phyloP scores from a whole-genome alignment of 1,140 invertebrate genomes.

The Drosophila orosa region DNA sequence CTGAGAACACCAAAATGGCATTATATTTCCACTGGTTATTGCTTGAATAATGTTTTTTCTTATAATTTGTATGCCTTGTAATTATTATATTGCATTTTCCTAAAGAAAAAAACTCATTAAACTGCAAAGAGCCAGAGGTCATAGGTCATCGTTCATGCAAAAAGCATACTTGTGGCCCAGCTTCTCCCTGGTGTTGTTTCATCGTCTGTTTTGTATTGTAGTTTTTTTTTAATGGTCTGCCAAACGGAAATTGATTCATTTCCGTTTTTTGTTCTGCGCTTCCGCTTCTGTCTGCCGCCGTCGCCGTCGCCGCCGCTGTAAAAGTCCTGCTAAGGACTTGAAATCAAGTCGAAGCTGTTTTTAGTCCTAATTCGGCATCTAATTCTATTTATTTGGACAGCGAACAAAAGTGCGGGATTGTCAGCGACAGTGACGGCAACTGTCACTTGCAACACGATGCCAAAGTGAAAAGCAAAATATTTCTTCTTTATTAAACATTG shows the following conservation, averaged over 20 bases:
- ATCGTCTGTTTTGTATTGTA: slow-evolving; percentile 52
- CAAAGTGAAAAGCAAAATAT: slow-evolving; percentile 71
- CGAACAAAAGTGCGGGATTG: slow-evolving; percentile 54
- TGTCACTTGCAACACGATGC: slow-evolving; percentile 72
- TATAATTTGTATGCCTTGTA: neutral
- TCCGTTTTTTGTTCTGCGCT: slow-evolving; percentile 71
- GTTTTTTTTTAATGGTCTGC: slow-evolving; percentile 73
- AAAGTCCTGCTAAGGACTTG: slow-evolving; percentile 32
- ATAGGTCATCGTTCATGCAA: slow-evolving; percentile 29
- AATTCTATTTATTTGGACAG: slow-evolving; percentile 49
- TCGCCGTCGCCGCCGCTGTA: slow-evolving; percentile 18
- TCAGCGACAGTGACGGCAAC: slow-evolving; percentile 28
- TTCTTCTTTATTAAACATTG: slow-evolving; percentile 77
- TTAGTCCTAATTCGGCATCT: slow-evolving; percentile 54
- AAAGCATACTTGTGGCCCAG: slow-evolving; percentile 15
- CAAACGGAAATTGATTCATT: slow-evolving; percentile 79
- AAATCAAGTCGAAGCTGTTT: slow-evolving; percentile 65
- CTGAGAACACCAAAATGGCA: neutral
- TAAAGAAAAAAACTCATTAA: slow-evolving; percentile 20
- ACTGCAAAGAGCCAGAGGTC: slow-evolving; percentile 1
- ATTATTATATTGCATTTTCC: neutral
- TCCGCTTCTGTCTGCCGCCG: slow-evolving; percentile 44
- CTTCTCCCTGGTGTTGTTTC: slow-evolving; percentile 16
- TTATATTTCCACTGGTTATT: slow-evolving; percentile 4
- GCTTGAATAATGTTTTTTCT: slow-evolving; percentile 9